Conservation (phyloP, 2,888 invertebrate species). For the Napeogenes inachia region DNA sequence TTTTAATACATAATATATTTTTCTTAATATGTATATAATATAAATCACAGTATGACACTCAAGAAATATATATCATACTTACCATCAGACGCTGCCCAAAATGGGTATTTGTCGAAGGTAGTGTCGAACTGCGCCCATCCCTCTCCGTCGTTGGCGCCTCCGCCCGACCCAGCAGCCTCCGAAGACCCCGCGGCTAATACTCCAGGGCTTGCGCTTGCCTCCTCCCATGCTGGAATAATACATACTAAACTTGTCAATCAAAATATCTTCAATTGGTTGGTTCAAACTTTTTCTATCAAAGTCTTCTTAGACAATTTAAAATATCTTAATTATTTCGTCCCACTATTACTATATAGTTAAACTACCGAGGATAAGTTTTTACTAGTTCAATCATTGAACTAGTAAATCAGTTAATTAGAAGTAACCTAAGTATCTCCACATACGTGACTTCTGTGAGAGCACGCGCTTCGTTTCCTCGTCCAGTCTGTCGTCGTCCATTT, state of each 20-base stretch:
- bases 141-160: constrained; percentile 29
- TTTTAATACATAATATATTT: no score
- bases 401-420: neutral
- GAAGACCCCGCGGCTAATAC: constrained; percentile 39
- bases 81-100: constrained; percentile 7
- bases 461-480: constrained; percentile 24
- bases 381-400: no score
- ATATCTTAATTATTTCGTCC: no score
- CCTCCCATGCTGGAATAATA: constrained; percentile 45
- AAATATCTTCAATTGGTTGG: no score
- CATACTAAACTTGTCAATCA: neutral
- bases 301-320: no score
- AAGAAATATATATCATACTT: constrained; percentile 12
- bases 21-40: neutral
- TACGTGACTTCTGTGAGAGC: constrained; percentile 36
- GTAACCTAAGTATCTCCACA: constrained; percentile 21
- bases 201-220: constrained; percentile 20
- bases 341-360: no score
- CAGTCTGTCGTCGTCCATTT: neutral
- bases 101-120: constrained; percentile 18
- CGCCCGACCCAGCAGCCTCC: constrained; percentile 32
- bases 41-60: constrained; percentile 7
- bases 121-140: constrained; percentile 60
- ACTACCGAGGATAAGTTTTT: no score
- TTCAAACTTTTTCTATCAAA: no score